Conservation (phyloP, 2,113 vertebrate species). For the Pelvicachromis taeniatus region DNA sequence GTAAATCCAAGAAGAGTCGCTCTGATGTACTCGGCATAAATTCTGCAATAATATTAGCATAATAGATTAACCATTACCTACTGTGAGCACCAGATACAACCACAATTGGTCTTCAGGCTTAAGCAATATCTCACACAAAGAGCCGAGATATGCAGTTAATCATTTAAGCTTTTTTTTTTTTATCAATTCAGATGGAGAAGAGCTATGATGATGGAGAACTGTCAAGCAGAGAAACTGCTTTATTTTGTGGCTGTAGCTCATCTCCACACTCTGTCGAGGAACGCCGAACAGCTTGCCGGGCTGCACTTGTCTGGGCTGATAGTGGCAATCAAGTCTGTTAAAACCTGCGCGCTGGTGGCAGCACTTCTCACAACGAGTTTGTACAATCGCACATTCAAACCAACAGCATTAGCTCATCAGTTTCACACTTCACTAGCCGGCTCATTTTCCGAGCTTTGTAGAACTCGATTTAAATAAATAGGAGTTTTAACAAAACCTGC, state of each 20-base stretch:
- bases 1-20: not conserved
- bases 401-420: not conserved
- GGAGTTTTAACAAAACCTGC: not conserved
- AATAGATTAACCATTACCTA: not conserved
- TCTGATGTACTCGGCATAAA: not conserved
- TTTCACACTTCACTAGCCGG: not conserved
- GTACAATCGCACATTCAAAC: constrained; percentile 17
- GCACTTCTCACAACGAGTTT: not conserved
- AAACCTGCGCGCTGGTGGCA: not conserved
- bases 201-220: not conserved
- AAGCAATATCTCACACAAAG: not conserved
- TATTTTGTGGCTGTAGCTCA: not conserved
- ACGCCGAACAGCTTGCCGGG: not conserved
- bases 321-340: constrained; percentile 12
- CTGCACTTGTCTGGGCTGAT: not conserved
- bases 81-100: not conserved
- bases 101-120: not conserved
- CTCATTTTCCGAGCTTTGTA: not conserved
- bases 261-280: not conserved
- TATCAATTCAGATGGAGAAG: not conserved
- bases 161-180: not conserved
- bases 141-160: not conserved
- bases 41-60: not conserved
- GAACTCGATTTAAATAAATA: not conserved
- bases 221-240: not conserved